phyloP scores from a whole-genome alignment of 1,140 invertebrate genomes.

The Hylaeus volcanicus region DNA sequence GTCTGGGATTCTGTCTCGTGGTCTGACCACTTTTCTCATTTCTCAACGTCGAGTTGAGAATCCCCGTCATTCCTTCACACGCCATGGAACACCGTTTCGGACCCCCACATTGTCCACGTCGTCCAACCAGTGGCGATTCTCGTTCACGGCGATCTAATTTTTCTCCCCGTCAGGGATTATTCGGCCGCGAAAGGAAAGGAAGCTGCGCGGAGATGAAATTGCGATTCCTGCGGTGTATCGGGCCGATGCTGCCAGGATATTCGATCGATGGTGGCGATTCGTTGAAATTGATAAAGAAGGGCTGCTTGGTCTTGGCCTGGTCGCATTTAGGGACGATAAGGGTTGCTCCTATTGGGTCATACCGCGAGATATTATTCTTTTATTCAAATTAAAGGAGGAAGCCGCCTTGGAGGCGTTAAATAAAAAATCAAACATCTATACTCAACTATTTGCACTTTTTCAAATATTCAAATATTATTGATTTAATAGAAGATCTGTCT shows the following conservation, averaged over 20 bases:
- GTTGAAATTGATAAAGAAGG: not conserved
- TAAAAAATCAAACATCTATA: too few species aligned
- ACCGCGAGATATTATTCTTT: too few species aligned
- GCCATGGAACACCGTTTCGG: not conserved
- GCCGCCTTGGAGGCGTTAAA: too few species aligned
- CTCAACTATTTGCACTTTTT: too few species aligned
- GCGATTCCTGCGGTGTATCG: not conserved
- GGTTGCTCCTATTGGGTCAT: too few species aligned
- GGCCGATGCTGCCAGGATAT: not conserved
- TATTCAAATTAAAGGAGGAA: too few species aligned
- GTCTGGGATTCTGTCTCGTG: not conserved
- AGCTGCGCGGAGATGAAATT: not conserved
- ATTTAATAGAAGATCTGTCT: too few species aligned
- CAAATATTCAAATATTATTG: too few species aligned
- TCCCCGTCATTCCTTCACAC: not conserved
- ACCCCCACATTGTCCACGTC: not conserved
- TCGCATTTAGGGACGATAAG: too few species aligned
- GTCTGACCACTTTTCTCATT: constrained; percentile 13
- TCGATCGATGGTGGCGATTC: not conserved
- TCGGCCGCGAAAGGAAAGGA: not conserved
- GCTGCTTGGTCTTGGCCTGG: too few species aligned
- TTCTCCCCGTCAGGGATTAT: not conserved
- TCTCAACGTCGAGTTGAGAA: constrained; percentile 7
- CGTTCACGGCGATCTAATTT: not conserved
- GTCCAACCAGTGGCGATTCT: not conserved